A percentile compares a stretch with the other conserved stretches of the same genome.
phyloP scores from a whole-genome alignment of 2,888 invertebrate genomes.

The Metacarcinus magister region DNA sequence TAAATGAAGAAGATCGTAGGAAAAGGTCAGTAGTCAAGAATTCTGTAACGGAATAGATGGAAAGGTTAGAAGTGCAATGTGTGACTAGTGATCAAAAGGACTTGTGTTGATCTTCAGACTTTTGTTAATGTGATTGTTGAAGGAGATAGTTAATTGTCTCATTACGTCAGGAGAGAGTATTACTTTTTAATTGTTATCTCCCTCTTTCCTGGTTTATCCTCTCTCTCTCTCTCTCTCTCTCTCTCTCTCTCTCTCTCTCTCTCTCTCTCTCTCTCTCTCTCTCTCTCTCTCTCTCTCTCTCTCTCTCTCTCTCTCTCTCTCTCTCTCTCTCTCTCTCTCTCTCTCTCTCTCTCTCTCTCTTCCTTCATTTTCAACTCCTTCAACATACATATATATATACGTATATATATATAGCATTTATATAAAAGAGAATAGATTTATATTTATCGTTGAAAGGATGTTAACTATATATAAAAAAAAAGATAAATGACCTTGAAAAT shows the following conservation, averaged over 20 bases:
- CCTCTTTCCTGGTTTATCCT: background rate
- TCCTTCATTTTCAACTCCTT: background rate
- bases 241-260: background rate
- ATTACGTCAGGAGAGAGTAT: background rate
- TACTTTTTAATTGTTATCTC: background rate
- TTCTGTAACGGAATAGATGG: background rate
- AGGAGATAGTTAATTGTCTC: background rate
- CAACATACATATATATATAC: slow-evolving; percentile 66
- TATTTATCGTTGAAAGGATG: background rate
- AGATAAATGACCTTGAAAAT: background rate
- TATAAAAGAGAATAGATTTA: slow-evolving; percentile 38
- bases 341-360: slow-evolving; percentile 58
- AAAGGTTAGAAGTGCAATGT: background rate
- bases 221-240: background rate
- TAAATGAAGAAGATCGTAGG: background rate
- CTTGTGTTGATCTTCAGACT: background rate
- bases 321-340: slow-evolving; percentile 50
- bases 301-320: slow-evolving; percentile 42
- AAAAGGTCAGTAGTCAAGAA: background rate
- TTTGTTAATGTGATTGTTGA: background rate
- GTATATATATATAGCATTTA: slow-evolving; percentile 57
- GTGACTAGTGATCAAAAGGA: background rate
- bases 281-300: too few species aligned
- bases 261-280: too few species aligned
- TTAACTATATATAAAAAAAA: background rate